These are phyloP conservation scores for Trochalopteron elliotii DNA, from an alignment of 2,113 vertebrate species.

Conservation along the genomic window DNA sequence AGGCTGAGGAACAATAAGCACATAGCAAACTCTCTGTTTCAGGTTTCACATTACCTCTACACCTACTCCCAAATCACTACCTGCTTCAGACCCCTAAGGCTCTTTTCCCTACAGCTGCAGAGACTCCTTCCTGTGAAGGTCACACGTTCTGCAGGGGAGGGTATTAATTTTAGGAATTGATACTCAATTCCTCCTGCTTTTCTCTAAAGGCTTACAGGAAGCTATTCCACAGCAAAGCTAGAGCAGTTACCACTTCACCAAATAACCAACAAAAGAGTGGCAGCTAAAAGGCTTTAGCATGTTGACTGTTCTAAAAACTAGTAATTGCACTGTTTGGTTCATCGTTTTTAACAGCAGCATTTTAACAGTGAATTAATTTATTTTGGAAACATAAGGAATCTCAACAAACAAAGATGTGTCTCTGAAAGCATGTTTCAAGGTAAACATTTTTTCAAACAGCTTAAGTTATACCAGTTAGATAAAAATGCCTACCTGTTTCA, in stretches of 20 bases:
- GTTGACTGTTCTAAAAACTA: not conserved
- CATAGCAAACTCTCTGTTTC: not conserved
- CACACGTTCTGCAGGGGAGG: accelerated
- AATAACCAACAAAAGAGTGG: not conserved
- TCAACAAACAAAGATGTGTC: not conserved
- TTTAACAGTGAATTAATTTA: not conserved
- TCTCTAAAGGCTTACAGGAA: not conserved
- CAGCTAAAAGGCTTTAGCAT: not conserved
- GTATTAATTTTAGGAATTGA: not conserved
- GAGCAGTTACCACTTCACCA: not conserved
- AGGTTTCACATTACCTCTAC: not conserved
- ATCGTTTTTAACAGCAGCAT: not conserved
- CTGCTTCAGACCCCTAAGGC: not conserved
- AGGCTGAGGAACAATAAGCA: not conserved
- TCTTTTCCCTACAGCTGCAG: not conserved
- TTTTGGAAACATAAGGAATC: not conserved
- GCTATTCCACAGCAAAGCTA: not conserved
- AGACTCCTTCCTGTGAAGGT: not conserved
- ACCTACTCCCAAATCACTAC: not conserved
- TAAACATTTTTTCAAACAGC: not conserved
- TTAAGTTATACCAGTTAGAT: not conserved
- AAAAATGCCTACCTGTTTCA: constrained; percentile 80
- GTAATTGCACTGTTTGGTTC: not conserved
- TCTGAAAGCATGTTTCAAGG: not conserved
- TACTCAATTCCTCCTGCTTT: not conserved